Percentiles rank a stretch among this genome's conserved stretches.
These are phyloP conservation scores for Microctonus hyperodae DNA, from an alignment of 2,888 invertebrate species.

Conservation along the genomic window DNA sequence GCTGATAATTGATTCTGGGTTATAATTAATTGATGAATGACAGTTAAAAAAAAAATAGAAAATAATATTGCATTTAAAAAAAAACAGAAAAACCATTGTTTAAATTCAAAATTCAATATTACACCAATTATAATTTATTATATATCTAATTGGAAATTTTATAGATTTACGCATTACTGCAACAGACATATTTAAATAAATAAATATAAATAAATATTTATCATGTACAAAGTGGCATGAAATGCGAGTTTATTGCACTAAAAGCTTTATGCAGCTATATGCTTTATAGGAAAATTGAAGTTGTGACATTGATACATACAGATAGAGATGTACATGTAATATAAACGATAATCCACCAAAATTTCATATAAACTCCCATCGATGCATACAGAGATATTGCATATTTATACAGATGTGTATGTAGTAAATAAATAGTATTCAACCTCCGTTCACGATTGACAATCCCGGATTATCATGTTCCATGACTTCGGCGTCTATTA, in stretches of 20 bases:
- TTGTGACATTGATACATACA: neutral
- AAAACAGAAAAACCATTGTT: too few relatives aligned
- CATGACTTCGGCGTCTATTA: conserved; percentile 36
- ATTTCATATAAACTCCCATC: neutral
- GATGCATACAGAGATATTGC: too few relatives aligned
- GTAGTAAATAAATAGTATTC: neutral
- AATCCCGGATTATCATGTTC: conserved; percentile 39
- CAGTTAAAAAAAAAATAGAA: too few relatives aligned
- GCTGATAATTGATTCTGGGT: too few relatives aligned
- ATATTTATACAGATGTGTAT: neutral
- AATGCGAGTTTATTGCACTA: too few relatives aligned
- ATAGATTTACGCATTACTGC: neutral
- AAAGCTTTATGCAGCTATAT: too few relatives aligned
- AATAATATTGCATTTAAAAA: too few relatives aligned
- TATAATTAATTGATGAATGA: too few relatives aligned
- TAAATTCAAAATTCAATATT: neutral
- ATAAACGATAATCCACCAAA: conserved; percentile 1
- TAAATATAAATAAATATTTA: too few relatives aligned
- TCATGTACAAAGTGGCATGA: neutral
- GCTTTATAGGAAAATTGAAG: too few relatives aligned
- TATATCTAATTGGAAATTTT: neutral
- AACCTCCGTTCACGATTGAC: conserved; percentile 21
- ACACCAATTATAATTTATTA: neutral
- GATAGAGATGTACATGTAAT: neutral
- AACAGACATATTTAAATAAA: neutral